These are phyloP conservation scores for Drosophila nasuta DNA, from an alignment of 1,140 invertebrate genomes.

Conservation along the genomic window DNA sequence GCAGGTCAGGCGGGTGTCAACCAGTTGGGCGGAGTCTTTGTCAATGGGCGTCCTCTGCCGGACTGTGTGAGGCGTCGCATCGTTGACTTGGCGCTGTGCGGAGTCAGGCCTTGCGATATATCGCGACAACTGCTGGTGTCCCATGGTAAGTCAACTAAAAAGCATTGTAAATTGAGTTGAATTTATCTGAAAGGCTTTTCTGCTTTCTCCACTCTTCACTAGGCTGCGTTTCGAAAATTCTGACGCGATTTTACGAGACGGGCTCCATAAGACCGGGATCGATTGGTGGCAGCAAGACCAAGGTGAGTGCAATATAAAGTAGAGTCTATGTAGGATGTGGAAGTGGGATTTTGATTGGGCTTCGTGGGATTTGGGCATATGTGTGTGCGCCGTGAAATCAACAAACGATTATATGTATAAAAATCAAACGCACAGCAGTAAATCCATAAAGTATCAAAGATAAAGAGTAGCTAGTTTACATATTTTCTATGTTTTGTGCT, in stretches of 20 bases:
- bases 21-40: slow-evolving; percentile 97
- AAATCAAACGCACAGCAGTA: slow-evolving; percentile 80
- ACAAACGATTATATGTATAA: slow-evolving; percentile 78
- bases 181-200: slow-evolving; percentile 5
- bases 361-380: slow-evolving; percentile 50
- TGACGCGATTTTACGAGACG: slow-evolving; percentile 98
- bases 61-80: slow-evolving; percentile 97
- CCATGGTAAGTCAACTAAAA: slow-evolving; percentile 88
- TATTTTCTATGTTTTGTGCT: slow-evolving; percentile 39
- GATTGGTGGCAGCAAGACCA: slow-evolving; percentile 96
- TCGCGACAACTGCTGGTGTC: slow-evolving; percentile 97
- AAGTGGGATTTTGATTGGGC: slow-evolving; percentile 4
- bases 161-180: background rate
- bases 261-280: slow-evolving; percentile 96
- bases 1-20: slow-evolving; percentile 97
- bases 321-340: background rate
- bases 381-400: slow-evolving; percentile 71
- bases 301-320: slow-evolving; percentile 87
- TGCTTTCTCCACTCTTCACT: slow-evolving; percentile 34
- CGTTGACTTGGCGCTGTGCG: slow-evolving; percentile 95
- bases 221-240: slow-evolving; percentile 96
- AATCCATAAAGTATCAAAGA: slow-evolving; percentile 77
- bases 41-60: slow-evolving; percentile 97
- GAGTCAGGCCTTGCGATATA: slow-evolving; percentile 97
- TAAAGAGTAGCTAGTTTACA: slow-evolving; percentile 71